Percentiles rank a stretch among this genome's conserved stretches.
Conservation (phyloP, 1,140 invertebrate genomes). For the Drosophila saltans region DNA sequence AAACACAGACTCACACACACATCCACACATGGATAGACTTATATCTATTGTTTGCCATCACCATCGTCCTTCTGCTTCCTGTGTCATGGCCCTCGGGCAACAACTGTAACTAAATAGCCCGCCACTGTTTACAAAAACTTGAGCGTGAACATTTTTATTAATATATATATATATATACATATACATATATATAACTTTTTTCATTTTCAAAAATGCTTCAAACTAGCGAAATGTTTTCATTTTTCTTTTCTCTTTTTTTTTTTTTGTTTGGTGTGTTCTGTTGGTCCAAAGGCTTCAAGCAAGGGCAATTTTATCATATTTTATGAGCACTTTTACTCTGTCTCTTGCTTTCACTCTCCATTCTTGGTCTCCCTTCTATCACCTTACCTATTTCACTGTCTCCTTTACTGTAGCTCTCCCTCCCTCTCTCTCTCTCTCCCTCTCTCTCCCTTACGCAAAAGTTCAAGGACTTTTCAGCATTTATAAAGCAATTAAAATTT, state of each 20-base stretch:
- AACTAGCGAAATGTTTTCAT: slow-evolving; percentile 63
- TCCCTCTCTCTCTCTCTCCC: slow-evolving; percentile 44
- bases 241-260: slow-evolving; percentile 42
- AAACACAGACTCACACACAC: slow-evolving; percentile 17
- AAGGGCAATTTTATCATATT: slow-evolving; percentile 72
- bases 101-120: slow-evolving; percentile 73
- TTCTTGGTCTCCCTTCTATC: too few relatives aligned
- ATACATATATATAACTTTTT: slow-evolving; percentile 35
- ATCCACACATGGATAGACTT: slow-evolving; percentile 23
- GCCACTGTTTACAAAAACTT: slow-evolving; percentile 64
- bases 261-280: slow-evolving; percentile 24
- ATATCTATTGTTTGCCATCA: slow-evolving; percentile 64
- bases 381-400: slow-evolving; percentile 16
- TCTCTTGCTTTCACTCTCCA: slow-evolving; percentile 8
- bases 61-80: slow-evolving; percentile 70
- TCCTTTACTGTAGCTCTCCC: slow-evolving; percentile 41
- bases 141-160: slow-evolving; percentile 77
- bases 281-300: slow-evolving; percentile 22
- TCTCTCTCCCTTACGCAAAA: slow-evolving; percentile 71
- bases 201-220: slow-evolving; percentile 66
- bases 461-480: slow-evolving; percentile 83
- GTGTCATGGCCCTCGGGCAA: slow-evolving; percentile 59
- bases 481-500: slow-evolving; percentile 83
- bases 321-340: slow-evolving; percentile 25
- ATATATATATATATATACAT: slow-evolving; percentile 46